These are phyloP conservation scores for Pomatostomus ruficeps DNA, from an alignment of 2,113 vertebrate genomes.

Conservation along the genomic window DNA sequence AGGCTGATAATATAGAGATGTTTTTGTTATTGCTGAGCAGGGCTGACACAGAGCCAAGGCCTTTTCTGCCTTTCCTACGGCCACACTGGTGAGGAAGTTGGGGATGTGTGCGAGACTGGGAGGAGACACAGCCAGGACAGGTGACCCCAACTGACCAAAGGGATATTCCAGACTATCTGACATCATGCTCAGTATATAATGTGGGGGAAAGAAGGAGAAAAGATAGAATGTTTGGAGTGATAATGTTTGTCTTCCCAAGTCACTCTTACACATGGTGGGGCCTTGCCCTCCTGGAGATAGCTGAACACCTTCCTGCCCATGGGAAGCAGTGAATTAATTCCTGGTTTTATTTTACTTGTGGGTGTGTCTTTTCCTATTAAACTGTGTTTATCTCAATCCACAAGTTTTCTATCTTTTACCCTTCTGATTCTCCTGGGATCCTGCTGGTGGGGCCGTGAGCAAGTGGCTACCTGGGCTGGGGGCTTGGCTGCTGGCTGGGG, in stretches of 20 bases:
- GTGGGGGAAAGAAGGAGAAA: not conserved
- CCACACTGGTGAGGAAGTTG: rapidly evolving
- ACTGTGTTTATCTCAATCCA: not conserved
- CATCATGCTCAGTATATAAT: rapidly evolving
- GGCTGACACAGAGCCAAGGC: not conserved
- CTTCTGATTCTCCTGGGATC: not conserved
- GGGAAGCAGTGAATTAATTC: not conserved
- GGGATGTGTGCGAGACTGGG: rapidly evolving
- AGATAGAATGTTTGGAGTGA: rapidly evolving
- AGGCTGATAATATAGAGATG: not conserved
- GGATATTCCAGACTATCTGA: not conserved
- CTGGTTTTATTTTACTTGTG: not conserved
- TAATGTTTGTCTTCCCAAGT: not conserved
- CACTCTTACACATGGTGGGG: not conserved
- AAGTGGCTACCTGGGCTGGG: not conserved
- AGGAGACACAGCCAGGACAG: not conserved
- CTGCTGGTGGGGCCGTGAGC: rapidly evolving
- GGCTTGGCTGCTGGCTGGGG: not conserved
- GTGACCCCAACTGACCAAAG: not conserved
- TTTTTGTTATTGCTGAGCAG: not conserved
- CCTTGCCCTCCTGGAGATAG: not conserved
- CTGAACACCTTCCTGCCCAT: not conserved
- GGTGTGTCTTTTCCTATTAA: not conserved
- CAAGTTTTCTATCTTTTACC: not conserved
- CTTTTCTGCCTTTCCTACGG: not conserved